phyloP scores from a whole-genome alignment of 2,797 vertebrate genomes.

The Toxotes lorentzi region DNA sequence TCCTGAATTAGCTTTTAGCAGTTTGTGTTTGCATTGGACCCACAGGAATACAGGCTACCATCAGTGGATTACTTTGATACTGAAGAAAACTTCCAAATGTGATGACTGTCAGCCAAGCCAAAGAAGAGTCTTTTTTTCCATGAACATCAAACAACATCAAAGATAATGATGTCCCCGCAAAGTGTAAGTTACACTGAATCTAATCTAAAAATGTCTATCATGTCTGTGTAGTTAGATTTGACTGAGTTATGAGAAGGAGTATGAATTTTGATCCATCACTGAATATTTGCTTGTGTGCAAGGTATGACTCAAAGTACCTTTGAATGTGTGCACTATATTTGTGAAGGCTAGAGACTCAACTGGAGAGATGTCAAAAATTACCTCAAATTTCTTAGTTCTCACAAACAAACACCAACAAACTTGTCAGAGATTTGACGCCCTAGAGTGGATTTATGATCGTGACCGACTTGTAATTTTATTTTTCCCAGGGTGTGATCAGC shows the following conservation, averaged over 20 bases:
- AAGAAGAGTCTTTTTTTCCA: neutral
- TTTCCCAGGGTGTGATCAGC: neutral
- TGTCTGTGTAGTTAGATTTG: neutral
- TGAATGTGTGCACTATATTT: neutral
- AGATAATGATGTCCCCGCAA: too few relatives aligned
- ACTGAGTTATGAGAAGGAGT: neutral
- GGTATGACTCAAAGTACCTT: neutral
- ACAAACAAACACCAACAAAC: neutral
- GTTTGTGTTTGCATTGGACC: neutral
- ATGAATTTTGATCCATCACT: neutral
- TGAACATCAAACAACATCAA: too few relatives aligned
- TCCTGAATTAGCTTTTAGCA: neutral
- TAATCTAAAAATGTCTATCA: neutral
- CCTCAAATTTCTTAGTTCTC: neutral
- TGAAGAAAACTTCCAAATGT: neutral
- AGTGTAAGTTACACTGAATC: neutral
- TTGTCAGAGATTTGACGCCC: slow-evolving; percentile 9
- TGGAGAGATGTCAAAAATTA: neutral
- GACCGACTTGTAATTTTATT: slow-evolving; percentile 6
- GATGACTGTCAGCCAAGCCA: neutral
- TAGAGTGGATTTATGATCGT: slow-evolving; percentile 19
- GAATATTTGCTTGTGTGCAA: neutral
- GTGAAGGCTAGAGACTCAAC: neutral
- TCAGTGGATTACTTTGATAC: neutral
- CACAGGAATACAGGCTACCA: neutral